Evolutionary conservation across 2,113 vertebrate genomes (phyloP).

Genomic region (Pterophyllum scalare): DNA sequence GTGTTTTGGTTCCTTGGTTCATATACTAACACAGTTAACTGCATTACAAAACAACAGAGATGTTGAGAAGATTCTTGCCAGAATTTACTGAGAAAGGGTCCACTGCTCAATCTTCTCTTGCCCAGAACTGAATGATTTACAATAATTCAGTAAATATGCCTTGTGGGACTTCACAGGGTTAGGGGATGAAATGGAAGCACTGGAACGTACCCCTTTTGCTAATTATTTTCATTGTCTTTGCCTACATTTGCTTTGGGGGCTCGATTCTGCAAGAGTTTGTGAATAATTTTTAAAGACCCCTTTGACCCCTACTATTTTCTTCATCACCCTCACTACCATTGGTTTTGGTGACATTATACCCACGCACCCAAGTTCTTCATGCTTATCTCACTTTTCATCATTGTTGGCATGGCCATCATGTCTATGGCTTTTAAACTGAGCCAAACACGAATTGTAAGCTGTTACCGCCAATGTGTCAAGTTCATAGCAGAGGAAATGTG

Average conservation of each 20-base stretch:
- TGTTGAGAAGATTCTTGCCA: slow-evolving; percentile 85
- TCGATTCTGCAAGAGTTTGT: slow-evolving; percentile 85
- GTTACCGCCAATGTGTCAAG: slow-evolving; percentile 83
- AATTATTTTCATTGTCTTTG: slow-evolving; percentile 85
- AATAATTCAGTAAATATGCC: slow-evolving; percentile 35
- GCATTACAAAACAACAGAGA: slow-evolving; percentile 82
- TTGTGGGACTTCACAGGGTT: slow-evolving; percentile 86
- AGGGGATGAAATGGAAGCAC: slow-evolving; percentile 84
- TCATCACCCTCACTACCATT: slow-evolving; percentile 94
- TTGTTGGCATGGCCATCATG: slow-evolving; percentile 92
- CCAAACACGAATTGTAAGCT: slow-evolving; percentile 85
- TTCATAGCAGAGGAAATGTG: slow-evolving; percentile 78
- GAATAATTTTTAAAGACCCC: slow-evolving; percentile 71
- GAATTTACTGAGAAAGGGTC: slow-evolving; percentile 52
- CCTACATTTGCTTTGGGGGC: slow-evolving; percentile 89
- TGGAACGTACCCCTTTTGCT: slow-evolving; percentile 88
- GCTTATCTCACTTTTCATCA: slow-evolving; percentile 90
- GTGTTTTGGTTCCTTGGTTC: no score
- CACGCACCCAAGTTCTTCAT: slow-evolving; percentile 86
- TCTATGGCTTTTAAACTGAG: slow-evolving; percentile 91
- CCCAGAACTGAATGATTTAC: slow-evolving; percentile 80
- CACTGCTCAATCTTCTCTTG: slow-evolving; percentile 84
- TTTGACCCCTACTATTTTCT: slow-evolving; percentile 91
- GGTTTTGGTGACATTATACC: slow-evolving; percentile 92
- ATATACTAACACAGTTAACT: no score